Conservation (phyloP, 2,113 vertebrate species). For the Orycteropus afer region DNA sequence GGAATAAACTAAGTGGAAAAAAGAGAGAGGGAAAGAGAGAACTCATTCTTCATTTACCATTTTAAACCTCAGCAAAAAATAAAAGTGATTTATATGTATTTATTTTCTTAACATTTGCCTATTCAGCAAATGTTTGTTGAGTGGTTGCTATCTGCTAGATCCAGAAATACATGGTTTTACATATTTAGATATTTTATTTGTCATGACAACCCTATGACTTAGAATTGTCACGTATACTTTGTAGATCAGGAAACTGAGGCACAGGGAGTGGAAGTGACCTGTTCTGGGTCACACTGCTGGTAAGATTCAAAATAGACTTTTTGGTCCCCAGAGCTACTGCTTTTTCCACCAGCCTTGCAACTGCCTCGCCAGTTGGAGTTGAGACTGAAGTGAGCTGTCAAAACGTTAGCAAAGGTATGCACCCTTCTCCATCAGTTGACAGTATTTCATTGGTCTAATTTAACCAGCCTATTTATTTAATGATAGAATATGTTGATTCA, state of each 20-base stretch:
- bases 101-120: not conserved
- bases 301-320: conserved; percentile 54
- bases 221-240: not conserved
- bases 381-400: conserved; percentile 25
- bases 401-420: conserved; percentile 53
- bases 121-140: conserved; percentile 36
- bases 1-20: conserved; percentile 55
- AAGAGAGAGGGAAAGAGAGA: conserved; percentile 25
- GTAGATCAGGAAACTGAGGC: conserved; percentile 34
- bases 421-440: conserved; percentile 36
- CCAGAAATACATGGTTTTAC: conserved; percentile 5
- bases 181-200: not conserved
- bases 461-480: conserved; percentile 57
- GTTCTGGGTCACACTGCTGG: not conserved
- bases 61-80: conserved; percentile 1
- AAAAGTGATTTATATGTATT: not conserved
- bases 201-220: not conserved
- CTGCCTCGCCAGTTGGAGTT: conserved; percentile 16
- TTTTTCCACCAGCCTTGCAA: conserved; percentile 34
- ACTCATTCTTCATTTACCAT: conserved; percentile 30
- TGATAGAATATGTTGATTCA: conserved; percentile 45
- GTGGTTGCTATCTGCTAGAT: not conserved
- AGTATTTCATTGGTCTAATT: conserved; percentile 45
- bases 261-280: not conserved
- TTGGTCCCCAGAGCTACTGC: conserved; percentile 23